These are phyloP conservation scores for Drosophila navojoa DNA, from an alignment of 1,140 invertebrate species.

Conservation along the genomic window DNA sequence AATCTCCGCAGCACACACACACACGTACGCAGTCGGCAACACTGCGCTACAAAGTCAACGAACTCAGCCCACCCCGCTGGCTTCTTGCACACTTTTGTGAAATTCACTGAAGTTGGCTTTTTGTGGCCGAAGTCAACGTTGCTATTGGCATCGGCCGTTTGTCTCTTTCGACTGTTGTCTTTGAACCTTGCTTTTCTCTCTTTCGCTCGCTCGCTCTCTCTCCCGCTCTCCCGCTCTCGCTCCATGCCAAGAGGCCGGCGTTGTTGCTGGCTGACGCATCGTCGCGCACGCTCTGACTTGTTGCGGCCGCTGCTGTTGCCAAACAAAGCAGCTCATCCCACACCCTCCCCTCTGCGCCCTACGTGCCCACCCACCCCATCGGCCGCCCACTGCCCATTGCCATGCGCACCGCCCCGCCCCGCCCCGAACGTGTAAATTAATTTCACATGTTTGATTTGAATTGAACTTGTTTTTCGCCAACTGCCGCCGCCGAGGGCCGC, in stretches of 20 bases:
- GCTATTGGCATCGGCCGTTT: conserved; percentile 32
- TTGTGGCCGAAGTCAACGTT: not conserved
- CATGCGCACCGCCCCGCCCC: conserved; percentile 20
- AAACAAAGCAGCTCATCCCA: conserved; percentile 5
- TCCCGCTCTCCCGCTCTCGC: not conserved
- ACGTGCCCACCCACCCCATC: not conserved
- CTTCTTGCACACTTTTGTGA: conserved; percentile 69
- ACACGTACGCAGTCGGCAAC: conserved; percentile 2
- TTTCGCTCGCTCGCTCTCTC: not conserved
- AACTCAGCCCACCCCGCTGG: conserved; percentile 32
- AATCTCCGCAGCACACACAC: conserved; percentile 15
- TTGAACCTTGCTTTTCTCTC: conserved; percentile 1
- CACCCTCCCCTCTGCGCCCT: no score
- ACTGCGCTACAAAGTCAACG: conserved; percentile 69
- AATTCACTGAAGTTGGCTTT: conserved; percentile 42
- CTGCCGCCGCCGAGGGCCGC: not conserved
- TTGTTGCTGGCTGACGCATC: conserved; percentile 67
- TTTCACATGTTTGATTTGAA: conserved; percentile 71
- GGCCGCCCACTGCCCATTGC: not conserved
- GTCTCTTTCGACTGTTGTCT: conserved; percentile 17
- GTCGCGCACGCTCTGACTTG: conserved; percentile 26
- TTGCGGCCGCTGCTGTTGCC: conserved; percentile 30
- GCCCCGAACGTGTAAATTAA: conserved; percentile 73
- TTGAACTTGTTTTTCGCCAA: conserved; percentile 30
- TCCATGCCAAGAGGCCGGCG: conserved; percentile 40